Evolutionary conservation across 1,140 invertebrate genomes (phyloP).

Genomic region (Doryteuthis pealeii): DNA sequence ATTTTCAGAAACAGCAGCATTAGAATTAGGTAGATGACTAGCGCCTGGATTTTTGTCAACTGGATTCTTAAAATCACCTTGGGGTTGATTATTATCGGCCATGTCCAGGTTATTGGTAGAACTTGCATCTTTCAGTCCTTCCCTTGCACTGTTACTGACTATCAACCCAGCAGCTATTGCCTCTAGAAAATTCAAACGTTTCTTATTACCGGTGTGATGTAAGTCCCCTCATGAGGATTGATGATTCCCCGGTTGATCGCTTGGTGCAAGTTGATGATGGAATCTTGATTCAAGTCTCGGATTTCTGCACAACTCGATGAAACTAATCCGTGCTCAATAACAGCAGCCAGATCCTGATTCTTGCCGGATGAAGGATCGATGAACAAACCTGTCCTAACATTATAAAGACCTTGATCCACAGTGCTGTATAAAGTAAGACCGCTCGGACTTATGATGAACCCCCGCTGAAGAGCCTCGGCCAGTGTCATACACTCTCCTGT

Average conservation of each 20-base stretch:
- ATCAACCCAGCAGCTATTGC: slow-evolving; percentile 76
- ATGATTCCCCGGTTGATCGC: slow-evolving; percentile 77
- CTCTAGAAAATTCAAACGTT: slow-evolving; percentile 68
- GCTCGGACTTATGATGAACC: slow-evolving; percentile 50
- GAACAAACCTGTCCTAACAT: slow-evolving; percentile 78
- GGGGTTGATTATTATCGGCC: neutral
- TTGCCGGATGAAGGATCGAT: slow-evolving; percentile 72
- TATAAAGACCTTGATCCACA: slow-evolving; percentile 83
- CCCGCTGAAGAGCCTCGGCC: slow-evolving; percentile 72
- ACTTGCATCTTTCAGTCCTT: slow-evolving; percentile 37
- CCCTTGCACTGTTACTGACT: slow-evolving; percentile 48
- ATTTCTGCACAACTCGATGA: slow-evolving; percentile 78
- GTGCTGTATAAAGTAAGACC: slow-evolving; percentile 79
- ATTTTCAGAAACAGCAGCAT: no score
- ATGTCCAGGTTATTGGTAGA: neutral
- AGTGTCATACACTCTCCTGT: slow-evolving; percentile 76
- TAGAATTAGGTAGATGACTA: no score
- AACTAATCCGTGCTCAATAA: slow-evolving; percentile 65
- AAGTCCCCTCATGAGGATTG: slow-evolving; percentile 70
- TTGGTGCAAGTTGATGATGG: slow-evolving; percentile 41
- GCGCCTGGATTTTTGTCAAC: no score
- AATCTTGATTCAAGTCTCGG: slow-evolving; percentile 43
- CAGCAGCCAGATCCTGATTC: slow-evolving; percentile 80
- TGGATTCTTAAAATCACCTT: no score
- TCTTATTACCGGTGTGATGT: slow-evolving; percentile 63